phyloP scores from a whole-genome alignment of 2,113 vertebrate genomes.

The Caloenas nicobarica region DNA sequence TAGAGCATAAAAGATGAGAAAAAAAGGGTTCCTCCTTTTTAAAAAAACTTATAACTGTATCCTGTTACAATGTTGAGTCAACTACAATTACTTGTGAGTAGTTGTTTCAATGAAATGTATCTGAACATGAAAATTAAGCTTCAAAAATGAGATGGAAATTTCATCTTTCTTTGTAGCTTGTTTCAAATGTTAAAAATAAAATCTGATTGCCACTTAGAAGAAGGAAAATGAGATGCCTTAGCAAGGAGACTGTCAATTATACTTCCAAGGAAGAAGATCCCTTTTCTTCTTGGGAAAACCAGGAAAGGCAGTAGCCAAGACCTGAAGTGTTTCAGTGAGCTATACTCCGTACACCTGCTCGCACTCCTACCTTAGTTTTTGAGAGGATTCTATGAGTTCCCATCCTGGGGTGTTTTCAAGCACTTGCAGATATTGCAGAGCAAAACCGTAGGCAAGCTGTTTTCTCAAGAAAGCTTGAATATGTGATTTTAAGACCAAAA shows the following conservation, averaged over 20 bases:
- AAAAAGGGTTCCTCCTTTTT: not conserved
- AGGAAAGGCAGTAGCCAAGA: not conserved
- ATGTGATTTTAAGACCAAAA: not conserved
- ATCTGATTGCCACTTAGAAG: not conserved
- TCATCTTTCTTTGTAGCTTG: not conserved
- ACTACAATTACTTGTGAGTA: not conserved
- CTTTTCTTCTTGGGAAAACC: not conserved
- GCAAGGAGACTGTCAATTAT: not conserved
- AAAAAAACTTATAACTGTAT: not conserved
- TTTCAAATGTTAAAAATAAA: not conserved
- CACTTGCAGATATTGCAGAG: not conserved
- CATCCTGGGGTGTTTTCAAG: not conserved
- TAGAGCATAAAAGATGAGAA: not conserved
- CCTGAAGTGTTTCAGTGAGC: not conserved
- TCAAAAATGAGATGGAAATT: not conserved
- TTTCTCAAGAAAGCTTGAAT: not conserved
- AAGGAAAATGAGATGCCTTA: not conserved
- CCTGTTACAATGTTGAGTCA: not conserved
- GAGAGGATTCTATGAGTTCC: not conserved
- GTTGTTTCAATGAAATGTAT: not conserved
- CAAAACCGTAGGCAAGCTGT: not conserved
- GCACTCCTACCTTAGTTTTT: not conserved
- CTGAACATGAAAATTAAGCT: not conserved
- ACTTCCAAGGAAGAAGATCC: not conserved
- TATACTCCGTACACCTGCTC: accelerated